Evolutionary conservation across 2,113 vertebrate genomes (phyloP).

Genomic region (Solenodon paradoxus): DNA sequence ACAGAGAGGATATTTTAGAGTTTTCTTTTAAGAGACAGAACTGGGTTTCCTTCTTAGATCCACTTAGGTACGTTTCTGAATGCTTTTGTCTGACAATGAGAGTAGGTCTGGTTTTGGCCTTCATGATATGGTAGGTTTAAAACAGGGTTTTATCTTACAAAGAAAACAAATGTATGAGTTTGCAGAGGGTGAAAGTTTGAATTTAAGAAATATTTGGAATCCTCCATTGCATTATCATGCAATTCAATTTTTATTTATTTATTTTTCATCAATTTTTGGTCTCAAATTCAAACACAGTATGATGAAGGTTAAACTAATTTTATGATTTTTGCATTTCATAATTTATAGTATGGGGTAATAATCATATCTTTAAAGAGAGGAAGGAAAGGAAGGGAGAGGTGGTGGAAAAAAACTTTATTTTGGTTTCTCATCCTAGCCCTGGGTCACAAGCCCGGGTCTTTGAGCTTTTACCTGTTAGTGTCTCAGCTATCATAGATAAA

Average conservation of each 20-base stretch:
- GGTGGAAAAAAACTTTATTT: no score
- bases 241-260: neutral
- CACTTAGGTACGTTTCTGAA: neutral
- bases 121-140: neutral
- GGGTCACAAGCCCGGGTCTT: no score
- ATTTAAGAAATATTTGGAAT: conserved; percentile 11
- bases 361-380: no score
- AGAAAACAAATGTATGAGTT: neutral
- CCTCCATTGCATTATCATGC: neutral
- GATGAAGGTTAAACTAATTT: conserved; percentile 4
- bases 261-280: neutral
- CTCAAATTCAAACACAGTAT: neutral
- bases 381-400: no score
- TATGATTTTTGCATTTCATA: neutral
- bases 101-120: neutral
- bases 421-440: no score
- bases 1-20: neutral
- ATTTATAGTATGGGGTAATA: no score
- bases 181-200: neutral
- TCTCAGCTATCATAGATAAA: no score
- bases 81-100: neutral
- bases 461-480: no score
- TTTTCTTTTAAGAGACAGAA: neutral
- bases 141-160: neutral
- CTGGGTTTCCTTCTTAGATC: neutral